Evolutionary conservation across 2,113 vertebrate species (phyloP).

Genomic region (Odocoileus hemionus): DNA sequence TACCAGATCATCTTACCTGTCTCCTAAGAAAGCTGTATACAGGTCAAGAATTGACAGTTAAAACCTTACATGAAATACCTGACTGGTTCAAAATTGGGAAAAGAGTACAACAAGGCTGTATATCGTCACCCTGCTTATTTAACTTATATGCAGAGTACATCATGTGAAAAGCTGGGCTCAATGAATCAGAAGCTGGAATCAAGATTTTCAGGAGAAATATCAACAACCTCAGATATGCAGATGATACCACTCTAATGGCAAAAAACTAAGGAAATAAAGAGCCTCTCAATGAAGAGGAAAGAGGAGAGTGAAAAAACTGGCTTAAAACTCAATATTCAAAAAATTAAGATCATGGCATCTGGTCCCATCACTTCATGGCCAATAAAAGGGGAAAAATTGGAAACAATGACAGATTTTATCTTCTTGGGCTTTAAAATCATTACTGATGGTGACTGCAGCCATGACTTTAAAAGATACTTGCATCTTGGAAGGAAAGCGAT

Average conservation of each 20-base stretch:
- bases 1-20: background rate
- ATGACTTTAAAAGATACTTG: background rate
- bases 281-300: background rate
- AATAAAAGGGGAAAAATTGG: background rate
- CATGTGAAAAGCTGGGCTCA: background rate
- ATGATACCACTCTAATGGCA: background rate
- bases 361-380: background rate
- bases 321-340: background rate
- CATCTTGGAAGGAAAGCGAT: background rate
- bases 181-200: background rate
- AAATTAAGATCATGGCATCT: background rate
- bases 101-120: background rate
- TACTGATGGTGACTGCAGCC: fast-evolving
- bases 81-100: background rate
- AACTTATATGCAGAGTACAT: background rate
- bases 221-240: background rate
- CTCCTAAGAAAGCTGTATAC: background rate
- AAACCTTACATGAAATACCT: background rate
- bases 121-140: background rate
- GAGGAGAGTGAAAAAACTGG: background rate
- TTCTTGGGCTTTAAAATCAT: background rate
- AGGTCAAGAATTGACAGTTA: background rate
- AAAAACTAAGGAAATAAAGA: background rate
- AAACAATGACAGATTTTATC: background rate
- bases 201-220: background rate